These are phyloP conservation scores for Euzophera pinguis DNA, from an alignment of 2,888 invertebrate genomes.

Conservation along the genomic window DNA sequence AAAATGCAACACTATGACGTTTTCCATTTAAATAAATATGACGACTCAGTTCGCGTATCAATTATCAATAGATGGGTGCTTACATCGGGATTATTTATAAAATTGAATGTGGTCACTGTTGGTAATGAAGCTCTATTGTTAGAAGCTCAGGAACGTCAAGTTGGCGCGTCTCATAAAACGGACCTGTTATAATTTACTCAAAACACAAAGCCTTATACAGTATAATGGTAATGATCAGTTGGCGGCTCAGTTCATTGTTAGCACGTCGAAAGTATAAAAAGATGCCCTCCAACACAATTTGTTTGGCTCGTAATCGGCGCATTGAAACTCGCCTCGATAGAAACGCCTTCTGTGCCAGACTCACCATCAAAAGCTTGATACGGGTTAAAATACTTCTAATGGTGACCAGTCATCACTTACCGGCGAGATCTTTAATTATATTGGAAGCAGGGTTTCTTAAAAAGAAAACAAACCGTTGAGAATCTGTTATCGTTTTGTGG, in stretches of 20 bases:
- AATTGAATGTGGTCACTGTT: slow-evolving; percentile 69
- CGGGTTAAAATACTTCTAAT: slow-evolving; percentile 56
- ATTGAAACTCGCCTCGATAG: slow-evolving; percentile 47
- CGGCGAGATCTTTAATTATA: slow-evolving; percentile 66
- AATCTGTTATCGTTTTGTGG: slow-evolving; percentile 69
- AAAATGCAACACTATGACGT: slow-evolving; percentile 43
- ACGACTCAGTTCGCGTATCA: slow-evolving; percentile 33
- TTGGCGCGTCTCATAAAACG: slow-evolving; percentile 65
- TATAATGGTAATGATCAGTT: slow-evolving; percentile 78
- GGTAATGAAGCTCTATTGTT: slow-evolving; percentile 70
- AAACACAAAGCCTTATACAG: slow-evolving; percentile 77
- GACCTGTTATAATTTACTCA: slow-evolving; percentile 79
- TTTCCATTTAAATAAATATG: slow-evolving; percentile 37
- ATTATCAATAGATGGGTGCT: slow-evolving; percentile 41
- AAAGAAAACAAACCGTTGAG: slow-evolving; percentile 70
- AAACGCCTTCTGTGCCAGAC: slow-evolving; percentile 49
- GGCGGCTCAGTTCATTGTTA: slow-evolving; percentile 70
- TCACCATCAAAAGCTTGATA: slow-evolving; percentile 50
- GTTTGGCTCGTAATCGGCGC: slow-evolving; percentile 68
- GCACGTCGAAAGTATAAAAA: slow-evolving; percentile 71
- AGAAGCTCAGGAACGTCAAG: slow-evolving; percentile 38
- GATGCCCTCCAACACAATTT: slow-evolving; percentile 65
- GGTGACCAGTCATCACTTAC: slow-evolving; percentile 69
- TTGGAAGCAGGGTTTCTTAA: slow-evolving; percentile 53
- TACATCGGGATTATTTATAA: slow-evolving; percentile 45